Evolutionary conservation across 2,888 invertebrate species (phyloP), one percentile per base, ranked within the genome.

Genomic region (Dasysyrphus albostriatus): DNA sequence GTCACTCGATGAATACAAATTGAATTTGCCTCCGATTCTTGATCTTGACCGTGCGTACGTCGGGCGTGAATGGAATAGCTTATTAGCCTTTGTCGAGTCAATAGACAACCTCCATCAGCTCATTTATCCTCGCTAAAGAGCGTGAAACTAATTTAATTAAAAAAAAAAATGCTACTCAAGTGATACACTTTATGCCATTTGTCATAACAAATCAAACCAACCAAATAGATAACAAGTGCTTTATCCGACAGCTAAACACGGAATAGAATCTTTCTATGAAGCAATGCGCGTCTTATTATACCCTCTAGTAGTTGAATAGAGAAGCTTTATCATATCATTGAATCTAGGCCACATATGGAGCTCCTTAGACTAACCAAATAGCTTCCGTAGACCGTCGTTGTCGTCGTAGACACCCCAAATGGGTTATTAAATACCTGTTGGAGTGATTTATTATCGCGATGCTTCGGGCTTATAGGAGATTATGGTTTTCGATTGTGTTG

Each of bases 391-490:
- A 24, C 24, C 34, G 3, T 24, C n/a, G n/a, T n/a, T n/a, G n/a
- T 24, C 24, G 24, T 24, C 3, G 70, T 61, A 67, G 44, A 49
- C 67, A 80, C 10, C 47, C 32, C 67, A 76, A 85, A 85, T 82
- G 82, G 85, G 82, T 82, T 82, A 74, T 34, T 85, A 81, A 85
- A 85, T 85, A 85, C 85, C 85, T 85, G 85, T 82, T 78, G 67
- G 42, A 85, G 85, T 85, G 77, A 73, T 81, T 85, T 85, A 77
- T 81, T 81, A 81, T 69, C 73, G 61, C 77, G 56, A 44, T 61
- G 29, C 39, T 51, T 65, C 47, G 12, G 8, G n/a, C 51, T 59
- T 72, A n/a, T n/a, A 58, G 39, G 65, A 76, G 84, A 81, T 76
- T 69, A 67, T 67, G 84, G 76, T 59, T 72, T 39, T 24, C 54